These are phyloP conservation scores for Apomyelois bistriatella DNA, from an alignment of 2,888 invertebrate species.

Conservation along the genomic window DNA sequence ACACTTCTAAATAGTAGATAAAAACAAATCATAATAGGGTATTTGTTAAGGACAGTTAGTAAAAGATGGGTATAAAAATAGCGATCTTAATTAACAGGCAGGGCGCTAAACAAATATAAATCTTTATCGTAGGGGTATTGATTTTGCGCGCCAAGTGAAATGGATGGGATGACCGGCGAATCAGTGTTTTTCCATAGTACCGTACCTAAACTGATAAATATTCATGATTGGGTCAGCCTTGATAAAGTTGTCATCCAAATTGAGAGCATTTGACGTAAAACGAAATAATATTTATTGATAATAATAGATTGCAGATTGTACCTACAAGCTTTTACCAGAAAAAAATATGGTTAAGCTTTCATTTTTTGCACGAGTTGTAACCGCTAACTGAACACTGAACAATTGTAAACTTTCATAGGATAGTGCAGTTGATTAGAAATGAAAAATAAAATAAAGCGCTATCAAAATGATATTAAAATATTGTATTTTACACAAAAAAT, in stretches of 20 bases:
- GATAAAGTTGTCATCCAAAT: slow-evolving; percentile 53
- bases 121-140: slow-evolving; percentile 6
- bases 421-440: no score
- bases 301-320: not conserved
- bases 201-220: slow-evolving; percentile 53
- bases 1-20: no score
- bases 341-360: no score
- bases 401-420: no score
- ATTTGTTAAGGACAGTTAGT: no score
- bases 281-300: slow-evolving; percentile 1
- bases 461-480: no score
- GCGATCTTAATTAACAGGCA: not conserved
- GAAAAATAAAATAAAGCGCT: no score
- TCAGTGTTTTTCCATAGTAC: slow-evolving; percentile 55
- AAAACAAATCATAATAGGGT: no score
- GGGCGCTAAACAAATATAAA: not conserved
- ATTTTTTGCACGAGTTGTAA: no score
- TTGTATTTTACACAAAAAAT: no score
- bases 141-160: slow-evolving; percentile 16
- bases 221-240: slow-evolving; percentile 53
- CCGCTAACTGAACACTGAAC: no score
- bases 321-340: not conserved
- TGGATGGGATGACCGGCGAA: slow-evolving; percentile 39
- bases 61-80: not conserved
- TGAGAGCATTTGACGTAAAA: slow-evolving; percentile 21